Percentiles rank a stretch among this genome's conserved stretches.
Conservation (phyloP, 2,888 invertebrate genomes). For the Euzetes globulus region DNA sequence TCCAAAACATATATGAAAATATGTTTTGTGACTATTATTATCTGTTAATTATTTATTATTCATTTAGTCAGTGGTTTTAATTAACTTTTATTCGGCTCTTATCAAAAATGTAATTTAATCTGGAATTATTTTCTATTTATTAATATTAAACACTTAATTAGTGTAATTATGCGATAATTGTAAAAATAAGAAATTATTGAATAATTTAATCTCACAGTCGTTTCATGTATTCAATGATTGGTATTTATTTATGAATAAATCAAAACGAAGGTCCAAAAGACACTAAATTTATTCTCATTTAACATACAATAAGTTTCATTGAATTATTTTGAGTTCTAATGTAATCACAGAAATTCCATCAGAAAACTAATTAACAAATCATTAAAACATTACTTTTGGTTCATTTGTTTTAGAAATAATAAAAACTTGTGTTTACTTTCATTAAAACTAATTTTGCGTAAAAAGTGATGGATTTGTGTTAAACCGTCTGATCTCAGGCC, state of each 20-base stretch:
- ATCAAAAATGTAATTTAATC: background rate
- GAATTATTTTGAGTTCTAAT: background rate
- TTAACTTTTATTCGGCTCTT: background rate
- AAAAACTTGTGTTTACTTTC: too few relatives aligned
- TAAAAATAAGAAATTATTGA: background rate
- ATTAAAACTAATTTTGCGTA: too few relatives aligned
- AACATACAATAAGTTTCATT: background rate
- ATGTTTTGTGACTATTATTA: background rate
- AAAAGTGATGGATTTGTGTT: too few relatives aligned
- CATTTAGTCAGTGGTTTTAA: background rate
- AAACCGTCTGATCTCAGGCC: too few relatives aligned
- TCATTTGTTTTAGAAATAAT: too few relatives aligned
- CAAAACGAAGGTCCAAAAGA: background rate
- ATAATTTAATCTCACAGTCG: background rate
- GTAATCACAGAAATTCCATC: background rate
- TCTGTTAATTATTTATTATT: background rate
- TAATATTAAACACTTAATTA: background rate
- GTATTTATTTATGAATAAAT: background rate
- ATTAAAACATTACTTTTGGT: too few relatives aligned
- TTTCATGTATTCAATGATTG: background rate
- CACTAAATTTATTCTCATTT: background rate
- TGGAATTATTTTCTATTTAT: background rate
- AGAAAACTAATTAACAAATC: background rate
- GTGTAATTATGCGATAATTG: background rate
- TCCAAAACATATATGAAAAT: background rate